phyloP scores from a whole-genome alignment of 2,888 invertebrate species.

The Netelia virgata region DNA sequence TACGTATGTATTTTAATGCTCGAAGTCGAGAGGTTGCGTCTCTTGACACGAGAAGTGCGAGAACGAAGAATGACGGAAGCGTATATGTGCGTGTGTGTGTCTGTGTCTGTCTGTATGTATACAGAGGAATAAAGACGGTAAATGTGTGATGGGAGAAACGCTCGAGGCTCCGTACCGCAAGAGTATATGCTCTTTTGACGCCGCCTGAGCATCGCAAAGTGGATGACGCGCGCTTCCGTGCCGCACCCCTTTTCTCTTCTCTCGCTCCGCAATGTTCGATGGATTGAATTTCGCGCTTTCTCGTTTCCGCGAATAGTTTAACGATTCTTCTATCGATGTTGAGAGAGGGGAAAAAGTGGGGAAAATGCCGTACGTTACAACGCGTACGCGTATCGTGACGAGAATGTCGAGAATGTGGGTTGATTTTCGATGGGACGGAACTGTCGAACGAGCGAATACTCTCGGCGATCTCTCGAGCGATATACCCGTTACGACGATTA shows the following conservation, averaged over 20 bases:
- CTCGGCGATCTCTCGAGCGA: too few relatives aligned
- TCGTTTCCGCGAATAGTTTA: not conserved
- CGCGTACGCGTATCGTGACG: not conserved
- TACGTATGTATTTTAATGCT: not conserved
- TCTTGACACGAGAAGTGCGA: not conserved
- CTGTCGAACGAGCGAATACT: too few relatives aligned
- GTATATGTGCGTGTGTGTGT: not conserved
- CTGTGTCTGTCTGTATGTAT: not conserved
- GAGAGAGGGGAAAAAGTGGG: not conserved
- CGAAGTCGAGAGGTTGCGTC: constrained; percentile 1
- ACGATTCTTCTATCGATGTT: not conserved
- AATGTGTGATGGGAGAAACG: not conserved
- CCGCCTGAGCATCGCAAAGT: constrained; percentile 14
- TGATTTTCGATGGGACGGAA: constrained; percentile 40
- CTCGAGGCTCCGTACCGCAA: not conserved
- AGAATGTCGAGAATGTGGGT: constrained; percentile 48
- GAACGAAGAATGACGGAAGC: not conserved
- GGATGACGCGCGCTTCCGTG: constrained; percentile 8
- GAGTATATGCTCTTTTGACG: not conserved
- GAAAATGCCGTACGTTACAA: not conserved
- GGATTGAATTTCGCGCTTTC: not conserved
- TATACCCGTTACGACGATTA: constrained; percentile 42
- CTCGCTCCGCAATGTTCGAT: not conserved
- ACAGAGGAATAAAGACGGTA: not conserved
- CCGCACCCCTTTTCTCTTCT: constrained; percentile 1